phyloP scores from a whole-genome alignment of 1,140 invertebrate species.

The Nomia melanderi region DNA sequence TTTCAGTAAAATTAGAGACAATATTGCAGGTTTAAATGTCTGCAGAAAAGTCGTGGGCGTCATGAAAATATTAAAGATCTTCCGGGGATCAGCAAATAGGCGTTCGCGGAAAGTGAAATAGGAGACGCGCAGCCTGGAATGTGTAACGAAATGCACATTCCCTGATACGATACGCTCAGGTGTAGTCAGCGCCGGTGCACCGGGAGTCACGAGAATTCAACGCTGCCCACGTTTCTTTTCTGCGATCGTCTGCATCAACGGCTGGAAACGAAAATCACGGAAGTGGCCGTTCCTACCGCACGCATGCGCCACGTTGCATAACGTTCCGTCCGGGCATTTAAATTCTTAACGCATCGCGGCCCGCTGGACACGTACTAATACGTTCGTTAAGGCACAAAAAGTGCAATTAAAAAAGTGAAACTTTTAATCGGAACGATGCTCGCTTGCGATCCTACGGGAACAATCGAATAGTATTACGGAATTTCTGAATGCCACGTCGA shows the following conservation, averaged over 20 bases:
- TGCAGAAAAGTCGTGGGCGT: background rate
- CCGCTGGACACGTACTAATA: slow-evolving; percentile 30
- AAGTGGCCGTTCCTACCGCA: slow-evolving; percentile 32
- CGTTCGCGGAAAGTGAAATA: slow-evolving; percentile 34
- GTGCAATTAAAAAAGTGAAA: background rate
- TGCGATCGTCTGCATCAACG: slow-evolving; percentile 23
- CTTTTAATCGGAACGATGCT: too few species aligned
- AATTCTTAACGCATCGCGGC: slow-evolving; percentile 51
- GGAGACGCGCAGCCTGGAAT: slow-evolving; percentile 42
- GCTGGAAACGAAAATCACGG: slow-evolving; percentile 48
- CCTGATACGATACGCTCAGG: slow-evolving; percentile 48
- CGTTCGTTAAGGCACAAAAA: slow-evolving; percentile 24
- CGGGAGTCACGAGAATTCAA: slow-evolving; percentile 19
- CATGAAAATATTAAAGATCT: background rate
- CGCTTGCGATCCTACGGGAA: too few species aligned
- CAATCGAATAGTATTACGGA: too few species aligned
- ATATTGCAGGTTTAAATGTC: background rate
- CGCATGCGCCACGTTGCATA: slow-evolving; percentile 45
- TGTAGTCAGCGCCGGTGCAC: background rate
- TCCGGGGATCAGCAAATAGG: background rate
- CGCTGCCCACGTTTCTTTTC: slow-evolving; percentile 22
- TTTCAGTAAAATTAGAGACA: too few species aligned
- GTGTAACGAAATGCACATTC: slow-evolving; percentile 63
- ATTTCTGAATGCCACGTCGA: too few species aligned
- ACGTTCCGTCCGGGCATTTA: slow-evolving; percentile 55